A percentile compares a stretch with the other conserved stretches of the same genome.
phyloP scores from a whole-genome alignment of 2,113 vertebrate species.

The Sorex araneus region DNA sequence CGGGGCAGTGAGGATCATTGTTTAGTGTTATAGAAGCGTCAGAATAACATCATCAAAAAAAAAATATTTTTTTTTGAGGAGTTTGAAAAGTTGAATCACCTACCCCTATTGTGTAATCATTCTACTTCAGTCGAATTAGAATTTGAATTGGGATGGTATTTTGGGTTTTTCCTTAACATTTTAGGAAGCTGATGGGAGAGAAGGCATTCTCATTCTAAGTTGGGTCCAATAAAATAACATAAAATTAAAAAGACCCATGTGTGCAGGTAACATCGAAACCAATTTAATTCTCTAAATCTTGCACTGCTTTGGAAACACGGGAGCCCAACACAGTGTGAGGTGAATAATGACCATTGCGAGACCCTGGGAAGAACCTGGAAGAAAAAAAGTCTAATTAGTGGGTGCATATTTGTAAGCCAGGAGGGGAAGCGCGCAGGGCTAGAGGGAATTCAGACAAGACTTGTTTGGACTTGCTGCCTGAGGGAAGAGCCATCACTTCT shows the following conservation, averaged over 20 bases:
- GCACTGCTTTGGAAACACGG: not conserved
- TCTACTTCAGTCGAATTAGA: too few species aligned
- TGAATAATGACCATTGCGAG: not conserved
- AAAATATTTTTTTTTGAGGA: too few species aligned
- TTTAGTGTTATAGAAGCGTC: too few species aligned
- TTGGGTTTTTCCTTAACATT: not conserved
- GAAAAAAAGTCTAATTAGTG: not conserved
- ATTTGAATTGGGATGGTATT: too few species aligned
- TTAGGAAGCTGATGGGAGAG: not conserved
- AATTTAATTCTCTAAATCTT: not conserved
- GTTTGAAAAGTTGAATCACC: too few species aligned
- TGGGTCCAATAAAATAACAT: not conserved
- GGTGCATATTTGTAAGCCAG: not conserved
- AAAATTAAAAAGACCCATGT: too few species aligned
- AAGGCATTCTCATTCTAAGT: not conserved
- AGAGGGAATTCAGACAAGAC: not conserved
- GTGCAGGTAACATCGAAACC: not conserved
- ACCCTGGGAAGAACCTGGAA: not conserved
- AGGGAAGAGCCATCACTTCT: not conserved
- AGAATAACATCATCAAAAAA: too few species aligned
- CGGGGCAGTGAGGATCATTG: not conserved
- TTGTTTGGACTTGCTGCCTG: not conserved
- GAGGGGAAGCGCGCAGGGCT: not conserved
- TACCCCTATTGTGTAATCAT: too few species aligned
- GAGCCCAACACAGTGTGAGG: not conserved